Conservation (phyloP, 2,113 vertebrate genomes). For the Patagioenas fasciata region DNA sequence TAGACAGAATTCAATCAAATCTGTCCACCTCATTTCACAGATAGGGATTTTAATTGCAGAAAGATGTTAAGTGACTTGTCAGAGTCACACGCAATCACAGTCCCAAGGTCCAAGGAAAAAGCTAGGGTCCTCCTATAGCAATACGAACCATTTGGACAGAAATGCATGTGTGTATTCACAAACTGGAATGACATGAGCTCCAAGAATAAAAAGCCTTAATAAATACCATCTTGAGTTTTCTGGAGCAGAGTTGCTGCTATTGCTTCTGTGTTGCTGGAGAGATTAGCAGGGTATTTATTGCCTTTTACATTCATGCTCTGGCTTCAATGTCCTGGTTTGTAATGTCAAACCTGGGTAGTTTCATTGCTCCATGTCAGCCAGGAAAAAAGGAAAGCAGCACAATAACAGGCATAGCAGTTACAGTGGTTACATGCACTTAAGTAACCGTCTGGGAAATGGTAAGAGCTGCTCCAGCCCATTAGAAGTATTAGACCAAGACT, state of each 20-base stretch:
- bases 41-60: not conserved
- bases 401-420: not conserved
- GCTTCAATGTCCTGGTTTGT: not conserved
- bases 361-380: not conserved
- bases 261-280: conserved; percentile 14
- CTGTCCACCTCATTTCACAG: not conserved
- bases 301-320: conserved; percentile 2
- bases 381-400: not conserved
- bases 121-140: not conserved
- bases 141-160: not conserved
- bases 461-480: not conserved
- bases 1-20: not conserved
- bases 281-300: conserved; percentile 25
- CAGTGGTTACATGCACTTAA: not conserved
- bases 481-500: not conserved
- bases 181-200: not conserved
- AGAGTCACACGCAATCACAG: not conserved
- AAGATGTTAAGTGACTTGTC: not conserved
- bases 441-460: conserved; percentile 14
- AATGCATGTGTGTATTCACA: not conserved
- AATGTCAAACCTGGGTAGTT: not conserved
- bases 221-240: not conserved
- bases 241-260: not conserved
- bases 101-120: not conserved
- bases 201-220: not conserved